These are phyloP conservation scores for Aphodius sticticus DNA, from an alignment of 2,888 invertebrate genomes.

Conservation along the genomic window DNA sequence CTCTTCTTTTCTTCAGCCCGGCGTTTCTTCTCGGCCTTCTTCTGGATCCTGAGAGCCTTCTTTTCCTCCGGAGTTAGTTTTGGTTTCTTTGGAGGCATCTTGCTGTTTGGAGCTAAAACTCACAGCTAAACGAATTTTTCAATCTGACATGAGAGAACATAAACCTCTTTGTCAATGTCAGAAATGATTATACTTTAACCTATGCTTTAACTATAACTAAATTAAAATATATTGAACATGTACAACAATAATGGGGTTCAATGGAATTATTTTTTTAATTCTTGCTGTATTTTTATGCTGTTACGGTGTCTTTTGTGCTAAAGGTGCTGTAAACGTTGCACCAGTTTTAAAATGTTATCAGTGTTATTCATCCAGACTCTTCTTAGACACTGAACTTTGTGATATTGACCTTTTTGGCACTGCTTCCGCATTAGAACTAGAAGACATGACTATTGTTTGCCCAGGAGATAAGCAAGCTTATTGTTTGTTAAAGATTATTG, in stretches of 20 bases:
- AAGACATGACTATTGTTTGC: background rate
- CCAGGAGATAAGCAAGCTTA: background rate
- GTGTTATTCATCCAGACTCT: background rate
- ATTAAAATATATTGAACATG: too few species aligned
- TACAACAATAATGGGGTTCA: too few species aligned
- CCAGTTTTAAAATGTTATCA: background rate
- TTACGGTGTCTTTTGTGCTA: too few species aligned
- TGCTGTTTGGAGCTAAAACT: background rate
- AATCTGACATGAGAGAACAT: background rate
- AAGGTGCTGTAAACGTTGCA: too few species aligned
- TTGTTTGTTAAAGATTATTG: background rate
- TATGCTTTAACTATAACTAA: too few species aligned
- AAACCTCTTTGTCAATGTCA: too few species aligned
- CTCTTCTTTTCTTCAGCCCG: constrained; percentile 47
- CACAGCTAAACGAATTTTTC: background rate
- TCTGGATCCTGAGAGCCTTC: constrained; percentile 42
- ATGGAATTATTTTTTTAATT: too few species aligned
- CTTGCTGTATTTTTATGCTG: too few species aligned
- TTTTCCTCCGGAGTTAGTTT: constrained; percentile 47
- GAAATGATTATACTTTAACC: too few species aligned
- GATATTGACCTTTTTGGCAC: background rate
- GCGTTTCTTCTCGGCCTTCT: constrained; percentile 48
- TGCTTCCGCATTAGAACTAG: background rate
- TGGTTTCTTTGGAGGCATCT: constrained; percentile 37
- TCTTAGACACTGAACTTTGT: background rate